Base-by-base conservation (phyloP, 2,888 invertebrate species). In the Didymodactylos carnosus region DNA sequence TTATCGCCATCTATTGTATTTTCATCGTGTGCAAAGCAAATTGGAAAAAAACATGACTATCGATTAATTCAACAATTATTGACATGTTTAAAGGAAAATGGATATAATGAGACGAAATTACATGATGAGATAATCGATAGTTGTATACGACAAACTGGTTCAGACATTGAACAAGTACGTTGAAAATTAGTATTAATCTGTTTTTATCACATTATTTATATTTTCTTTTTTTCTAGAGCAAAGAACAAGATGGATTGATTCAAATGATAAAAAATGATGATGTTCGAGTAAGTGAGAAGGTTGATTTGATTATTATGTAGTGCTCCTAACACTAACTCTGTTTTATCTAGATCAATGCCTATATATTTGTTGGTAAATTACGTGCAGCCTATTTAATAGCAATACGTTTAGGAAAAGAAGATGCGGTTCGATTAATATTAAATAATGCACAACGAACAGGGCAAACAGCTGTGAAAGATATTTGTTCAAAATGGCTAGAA, bases 321-420 rank as follows among this genome's bases (percentile, higher is more conserved):
- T n/a, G n/a, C n/a, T n/a, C n/a, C n/a, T n/a, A n/a, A n/a, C n/a
- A n/a, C n/a, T n/a, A n/a, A n/a, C n/a, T n/a, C n/a, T n/a, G n/a
- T n/a, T n/a, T n/a, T n/a, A n/a, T n/a, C n/a, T n/a, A n/a, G n/a
- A 90, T 93, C 79, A 89, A 90, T 69, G 90, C 90, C 72, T 90
- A 90, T 82, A 89, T 93, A 41, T 88, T 88, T 76, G 89, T 90
- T 79, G 89, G 89, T 29, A 91, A 91, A 82, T 86, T 93, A 46
- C 91, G 91, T 82, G 89, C 89, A 71, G 93, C 92, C 0, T 92
- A 92, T 83, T 86, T 91, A 73, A 53, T 83, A 75, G 83, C 83
- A 0, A 81, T 82, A 40, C 80, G 81, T 77, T 85, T 88, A 80
- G 88, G 90, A 77, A 86, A 88, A 72, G 82, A 87, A 73, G 86